A percentile compares a stretch with the other conserved stretches of the same genome.
phyloP scores from a whole-genome alignment of 2,888 invertebrate genomes.

The Ypsolopha scabrella region DNA sequence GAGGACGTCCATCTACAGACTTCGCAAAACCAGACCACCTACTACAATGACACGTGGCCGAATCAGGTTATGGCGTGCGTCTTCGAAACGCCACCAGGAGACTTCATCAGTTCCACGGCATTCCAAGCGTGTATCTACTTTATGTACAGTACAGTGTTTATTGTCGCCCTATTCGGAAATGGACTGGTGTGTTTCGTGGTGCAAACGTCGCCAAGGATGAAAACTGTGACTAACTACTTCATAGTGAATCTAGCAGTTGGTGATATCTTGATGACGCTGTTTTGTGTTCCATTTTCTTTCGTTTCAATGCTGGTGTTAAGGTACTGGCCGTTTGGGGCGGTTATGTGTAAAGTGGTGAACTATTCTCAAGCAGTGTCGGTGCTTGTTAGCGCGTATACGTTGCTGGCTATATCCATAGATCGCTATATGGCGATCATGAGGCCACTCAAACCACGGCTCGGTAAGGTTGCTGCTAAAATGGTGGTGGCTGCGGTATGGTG shows the following conservation, averaged over 20 bases:
- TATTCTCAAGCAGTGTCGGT: conserved; percentile 86
- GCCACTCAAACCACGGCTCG: conserved; percentile 85
- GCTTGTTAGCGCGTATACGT: conserved; percentile 88
- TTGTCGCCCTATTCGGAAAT: conserved; percentile 79
- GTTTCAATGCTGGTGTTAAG: conserved; percentile 82
- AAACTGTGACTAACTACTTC: conserved; percentile 93
- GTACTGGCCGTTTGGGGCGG: conserved; percentile 90
- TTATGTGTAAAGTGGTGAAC: conserved; percentile 86
- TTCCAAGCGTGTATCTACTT: conserved; percentile 76
- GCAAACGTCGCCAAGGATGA: conserved; percentile 86
- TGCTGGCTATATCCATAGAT: conserved; percentile 92
- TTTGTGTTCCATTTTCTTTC: conserved; percentile 93
- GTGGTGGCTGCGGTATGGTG: conserved; percentile 81
- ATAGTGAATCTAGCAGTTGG: conserved; percentile 91
- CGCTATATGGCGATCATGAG: conserved; percentile 92
- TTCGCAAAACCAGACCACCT: background rate
- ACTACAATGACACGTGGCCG: conserved; percentile 5
- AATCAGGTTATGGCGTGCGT: conserved; percentile 8
- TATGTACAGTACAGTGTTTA: conserved; percentile 78
- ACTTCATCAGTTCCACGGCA: conserved; percentile 49
- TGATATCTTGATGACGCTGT: conserved; percentile 89
- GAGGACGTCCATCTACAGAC: background rate
- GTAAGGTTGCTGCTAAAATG: conserved; percentile 75
- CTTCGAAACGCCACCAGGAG: conserved; percentile 18
- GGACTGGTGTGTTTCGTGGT: conserved; percentile 90